A percentile compares a stretch with the other conserved stretches of the same genome.
These are phyloP conservation scores for Zapornia atra DNA, from an alignment of 2,113 vertebrate genomes.

Conservation along the genomic window DNA sequence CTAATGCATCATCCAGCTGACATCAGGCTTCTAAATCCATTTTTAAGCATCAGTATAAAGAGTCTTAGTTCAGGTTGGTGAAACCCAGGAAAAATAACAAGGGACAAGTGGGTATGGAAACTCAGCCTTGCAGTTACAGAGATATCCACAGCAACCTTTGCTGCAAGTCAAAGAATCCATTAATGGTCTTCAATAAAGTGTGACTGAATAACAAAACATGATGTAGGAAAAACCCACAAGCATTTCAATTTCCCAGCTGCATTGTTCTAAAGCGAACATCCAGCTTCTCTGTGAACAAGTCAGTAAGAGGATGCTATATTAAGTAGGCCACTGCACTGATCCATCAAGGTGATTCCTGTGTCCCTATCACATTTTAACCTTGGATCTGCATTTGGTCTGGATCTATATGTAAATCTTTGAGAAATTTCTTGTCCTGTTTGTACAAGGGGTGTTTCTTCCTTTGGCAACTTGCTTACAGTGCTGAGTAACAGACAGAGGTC, in stretches of 20 bases:
- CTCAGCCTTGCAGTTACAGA: background rate
- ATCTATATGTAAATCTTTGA: background rate
- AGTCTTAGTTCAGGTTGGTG: background rate
- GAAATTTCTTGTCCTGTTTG: background rate
- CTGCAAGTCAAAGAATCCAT: background rate
- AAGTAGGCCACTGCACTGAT: background rate
- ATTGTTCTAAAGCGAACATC: background rate
- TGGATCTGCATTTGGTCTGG: background rate
- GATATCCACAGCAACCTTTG: background rate
- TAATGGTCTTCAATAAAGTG: background rate
- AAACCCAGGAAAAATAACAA: background rate
- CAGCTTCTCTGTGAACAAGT: background rate
- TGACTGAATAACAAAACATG: background rate
- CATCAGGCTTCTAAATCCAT: background rate
- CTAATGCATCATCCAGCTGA: background rate
- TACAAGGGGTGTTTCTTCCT: background rate
- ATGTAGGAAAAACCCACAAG: background rate
- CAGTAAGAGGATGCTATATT: background rate
- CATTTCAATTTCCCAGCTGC: background rate
- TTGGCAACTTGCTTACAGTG: background rate
- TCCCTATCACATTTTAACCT: background rate
- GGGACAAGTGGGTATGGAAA: rapidly evolving
- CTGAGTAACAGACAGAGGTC: background rate
- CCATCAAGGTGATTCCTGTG: background rate
- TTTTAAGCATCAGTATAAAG: background rate